Evolutionary conservation across 2,113 vertebrate genomes (phyloP).

Genomic region (Microtus richardsoni): DNA sequence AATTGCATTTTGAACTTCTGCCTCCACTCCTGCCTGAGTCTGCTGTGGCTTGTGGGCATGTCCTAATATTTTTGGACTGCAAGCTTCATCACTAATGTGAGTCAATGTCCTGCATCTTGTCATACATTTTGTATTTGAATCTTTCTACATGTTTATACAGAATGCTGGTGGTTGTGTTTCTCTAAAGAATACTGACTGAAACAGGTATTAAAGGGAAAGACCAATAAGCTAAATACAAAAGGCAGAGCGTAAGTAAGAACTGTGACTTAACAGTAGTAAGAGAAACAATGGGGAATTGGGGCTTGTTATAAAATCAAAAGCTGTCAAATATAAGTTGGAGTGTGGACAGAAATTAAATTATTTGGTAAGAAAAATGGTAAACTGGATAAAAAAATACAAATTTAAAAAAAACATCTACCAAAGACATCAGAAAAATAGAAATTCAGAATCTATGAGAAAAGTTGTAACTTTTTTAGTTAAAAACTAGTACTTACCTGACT

Average conservation of each 20-base stretch:
- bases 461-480: conserved; percentile 43
- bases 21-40: not conserved
- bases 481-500: conserved; percentile 15
- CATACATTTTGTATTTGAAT: not conserved
- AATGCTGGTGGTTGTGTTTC: not conserved
- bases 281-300: not conserved
- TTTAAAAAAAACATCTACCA: not conserved
- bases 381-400: conserved; percentile 9
- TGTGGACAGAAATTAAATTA: not conserved
- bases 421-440: not conserved
- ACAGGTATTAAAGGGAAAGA: not conserved
- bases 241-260: not conserved
- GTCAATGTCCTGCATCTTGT: not conserved
- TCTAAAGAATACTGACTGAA: not conserved
- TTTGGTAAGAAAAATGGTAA: not conserved
- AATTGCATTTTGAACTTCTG: not conserved
- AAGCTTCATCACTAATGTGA: not conserved
- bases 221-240: not conserved
- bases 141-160: not conserved
- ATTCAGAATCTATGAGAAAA: conserved; percentile 39
- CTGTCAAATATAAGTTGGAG: not conserved
- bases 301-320: not conserved
- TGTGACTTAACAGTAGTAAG: not conserved
- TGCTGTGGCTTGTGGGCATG: not conserved
- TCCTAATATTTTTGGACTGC: not conserved